Evolutionary conservation across 1,140 invertebrate genomes (phyloP), one percentile per base, ranked within the genome.

Genomic region (Heliothis virescens): DNA sequence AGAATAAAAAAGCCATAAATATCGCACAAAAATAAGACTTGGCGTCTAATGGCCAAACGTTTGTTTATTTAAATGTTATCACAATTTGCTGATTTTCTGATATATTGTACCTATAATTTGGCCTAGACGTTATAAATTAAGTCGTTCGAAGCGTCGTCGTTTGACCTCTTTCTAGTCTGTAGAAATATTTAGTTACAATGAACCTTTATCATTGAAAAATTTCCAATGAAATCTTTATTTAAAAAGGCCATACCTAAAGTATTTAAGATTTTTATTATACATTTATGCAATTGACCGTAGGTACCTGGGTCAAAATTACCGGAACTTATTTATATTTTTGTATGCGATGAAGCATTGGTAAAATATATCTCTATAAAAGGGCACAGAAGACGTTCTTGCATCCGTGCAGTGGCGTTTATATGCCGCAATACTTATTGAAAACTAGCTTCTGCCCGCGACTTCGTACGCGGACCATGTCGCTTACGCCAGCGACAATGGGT

Each of bases 351-450:
- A 29, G 55, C 55, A 18, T 18, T 57, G 72, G 34, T 83, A 80
- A 81, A 75, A 83, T 82, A 78, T 79, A 81, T 79, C 41, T 79
- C 75, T 76, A 15, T 80, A 82, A 79, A 83, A 81, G 82, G 84
- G 50, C 72, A 81, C 55, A 50, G 53, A 69, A 85, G 80, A 82
- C 52, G 67, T 78, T 79, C 65, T 74, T 75, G 63, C 50, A 67
- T 67, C 63, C 5, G 34, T 21, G 76, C 83, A 73, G 83, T 85
- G 82, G 83, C 81, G 53, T 60, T 79, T 62, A 77, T 50, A 79
- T 81, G 76, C 75, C 80, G 79, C 74, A 80, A 84, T 63, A n/a
- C n/a, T n/a, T n/a, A 52, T 59, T 16, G 72, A 21, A 47, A 34
- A 2, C n/a, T n/a, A n/a, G n/a, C n/a, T n/a, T n/a, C n/a, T n/a